Evolutionary conservation across 2,113 vertebrate species (phyloP).

Genomic region (Gyps fulvus): DNA sequence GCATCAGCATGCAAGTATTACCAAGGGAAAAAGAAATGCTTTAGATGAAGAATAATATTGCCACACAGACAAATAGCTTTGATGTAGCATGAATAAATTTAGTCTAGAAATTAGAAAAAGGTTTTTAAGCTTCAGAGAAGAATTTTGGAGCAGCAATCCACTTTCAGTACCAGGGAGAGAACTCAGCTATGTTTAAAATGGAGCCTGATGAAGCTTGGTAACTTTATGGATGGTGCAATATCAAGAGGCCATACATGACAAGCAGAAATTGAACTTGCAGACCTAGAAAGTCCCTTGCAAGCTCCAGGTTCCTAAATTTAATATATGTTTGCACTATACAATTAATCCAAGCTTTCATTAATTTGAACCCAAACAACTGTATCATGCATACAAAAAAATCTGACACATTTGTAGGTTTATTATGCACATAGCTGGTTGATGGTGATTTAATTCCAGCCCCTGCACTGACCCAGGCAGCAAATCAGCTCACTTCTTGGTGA

Average conservation of each 20-base stretch:
- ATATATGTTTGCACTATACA: not conserved
- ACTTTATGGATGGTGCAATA: not conserved
- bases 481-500: not conserved
- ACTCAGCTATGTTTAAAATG: not conserved
- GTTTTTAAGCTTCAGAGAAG: not conserved
- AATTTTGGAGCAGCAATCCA: not conserved
- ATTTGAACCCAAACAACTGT: not conserved
- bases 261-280: not conserved
- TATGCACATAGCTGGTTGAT: not conserved
- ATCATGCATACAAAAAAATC: not conserved
- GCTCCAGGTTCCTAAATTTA: not conserved
- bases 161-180: not conserved
- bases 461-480: not conserved
- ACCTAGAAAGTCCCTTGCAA: not conserved
- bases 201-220: not conserved
- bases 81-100: not conserved
- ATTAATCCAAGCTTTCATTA: not conserved
- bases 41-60: not conserved
- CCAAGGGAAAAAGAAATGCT: not conserved
- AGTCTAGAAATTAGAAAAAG: not conserved
- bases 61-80: not conserved
- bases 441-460: not conserved
- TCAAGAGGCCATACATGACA: accelerated
- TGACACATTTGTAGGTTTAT: not conserved
- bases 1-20: not conserved